These are phyloP conservation scores for Batillaria attramentaria DNA, from an alignment of 1,140 invertebrate genomes.

Conservation along the genomic window DNA sequence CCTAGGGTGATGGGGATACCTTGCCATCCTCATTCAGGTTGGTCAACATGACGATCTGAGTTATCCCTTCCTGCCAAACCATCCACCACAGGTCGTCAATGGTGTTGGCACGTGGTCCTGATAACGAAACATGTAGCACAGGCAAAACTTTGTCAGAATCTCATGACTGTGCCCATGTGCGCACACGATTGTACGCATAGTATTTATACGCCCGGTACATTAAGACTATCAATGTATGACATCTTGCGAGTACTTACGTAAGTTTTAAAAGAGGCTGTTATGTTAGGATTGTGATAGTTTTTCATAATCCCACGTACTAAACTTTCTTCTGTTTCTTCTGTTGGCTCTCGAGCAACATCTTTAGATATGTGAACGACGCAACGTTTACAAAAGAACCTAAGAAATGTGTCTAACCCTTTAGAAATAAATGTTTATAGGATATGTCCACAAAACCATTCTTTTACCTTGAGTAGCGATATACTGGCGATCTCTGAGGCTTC, in stretches of 20 bases:
- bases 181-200: not conserved
- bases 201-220: not conserved
- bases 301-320: no score
- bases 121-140: not conserved
- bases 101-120: constrained; percentile 90
- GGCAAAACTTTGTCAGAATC: not conserved
- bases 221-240: not conserved
- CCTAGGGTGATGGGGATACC: no score
- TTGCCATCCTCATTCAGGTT: constrained; percentile 68
- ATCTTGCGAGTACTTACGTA: not conserved
- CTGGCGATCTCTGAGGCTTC: constrained; percentile 92
- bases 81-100: constrained; percentile 95
- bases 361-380: no score
- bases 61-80: constrained; percentile 93
- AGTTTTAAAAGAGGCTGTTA: not conserved
- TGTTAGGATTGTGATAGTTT: no score
- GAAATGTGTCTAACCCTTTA: no score
- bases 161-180: not conserved
- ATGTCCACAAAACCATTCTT: no score
- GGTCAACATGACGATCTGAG: constrained; percentile 93
- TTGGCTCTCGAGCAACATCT: no score
- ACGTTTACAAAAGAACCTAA: no score
- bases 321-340: no score
- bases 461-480: constrained; percentile 90
- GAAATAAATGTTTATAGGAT: no score